A percentile compares a stretch with the other conserved stretches of the same genome.
Evolutionary conservation across 2,797 vertebrate genomes (phyloP).

Genomic region (Parauchenoglanis ngamensis): DNA sequence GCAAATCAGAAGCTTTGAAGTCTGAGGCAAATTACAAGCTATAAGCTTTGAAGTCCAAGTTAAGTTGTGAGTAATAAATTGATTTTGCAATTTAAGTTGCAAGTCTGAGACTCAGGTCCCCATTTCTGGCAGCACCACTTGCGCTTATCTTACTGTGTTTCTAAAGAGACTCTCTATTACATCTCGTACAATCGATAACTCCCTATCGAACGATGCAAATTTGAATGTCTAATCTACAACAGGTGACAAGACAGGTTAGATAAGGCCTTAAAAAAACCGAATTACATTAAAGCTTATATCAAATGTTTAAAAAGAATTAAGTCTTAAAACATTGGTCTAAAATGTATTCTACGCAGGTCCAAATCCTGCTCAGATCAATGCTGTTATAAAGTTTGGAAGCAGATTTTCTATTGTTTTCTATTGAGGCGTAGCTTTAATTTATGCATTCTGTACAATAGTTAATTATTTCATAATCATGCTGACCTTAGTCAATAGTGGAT

Average conservation of each 20-base stretch:
- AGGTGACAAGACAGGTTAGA: background rate
- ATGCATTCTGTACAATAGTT: constrained; percentile 11
- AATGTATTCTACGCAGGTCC: background rate
- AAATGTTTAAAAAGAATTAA: background rate
- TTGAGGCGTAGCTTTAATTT: background rate
- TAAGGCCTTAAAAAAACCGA: background rate
- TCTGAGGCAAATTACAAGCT: background rate
- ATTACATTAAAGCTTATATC: background rate
- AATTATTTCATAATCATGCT: background rate
- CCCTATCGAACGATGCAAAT: constrained; percentile 5
- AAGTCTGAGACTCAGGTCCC: background rate
- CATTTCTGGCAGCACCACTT: background rate
- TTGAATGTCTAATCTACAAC: background rate
- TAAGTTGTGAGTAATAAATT: background rate
- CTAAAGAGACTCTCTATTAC: background rate
- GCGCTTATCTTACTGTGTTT: background rate
- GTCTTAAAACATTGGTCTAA: background rate
- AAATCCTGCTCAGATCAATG: background rate
- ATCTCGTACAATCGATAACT: background rate
- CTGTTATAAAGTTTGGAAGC: background rate
- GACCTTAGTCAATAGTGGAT: background rate
- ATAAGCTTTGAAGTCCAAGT: background rate
- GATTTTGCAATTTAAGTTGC: background rate
- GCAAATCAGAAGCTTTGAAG: background rate
- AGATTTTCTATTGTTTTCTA: constrained; percentile 1